Percentiles rank a stretch among this genome's conserved stretches.
Conservation (phyloP, 2,797 vertebrate genomes). For the Bovichtus diacanthus region DNA sequence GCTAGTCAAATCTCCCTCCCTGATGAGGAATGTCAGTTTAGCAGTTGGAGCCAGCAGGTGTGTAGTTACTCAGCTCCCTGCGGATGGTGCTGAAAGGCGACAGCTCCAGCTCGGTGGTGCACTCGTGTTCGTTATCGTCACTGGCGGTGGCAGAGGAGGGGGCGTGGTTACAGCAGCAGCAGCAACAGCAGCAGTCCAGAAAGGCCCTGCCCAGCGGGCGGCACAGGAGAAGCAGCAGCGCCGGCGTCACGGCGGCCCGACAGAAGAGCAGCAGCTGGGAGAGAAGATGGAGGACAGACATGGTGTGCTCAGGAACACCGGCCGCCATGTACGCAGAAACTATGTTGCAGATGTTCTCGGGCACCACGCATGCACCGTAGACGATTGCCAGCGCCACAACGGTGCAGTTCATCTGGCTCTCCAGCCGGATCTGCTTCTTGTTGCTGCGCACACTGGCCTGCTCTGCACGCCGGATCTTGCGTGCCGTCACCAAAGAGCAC, state of each 20-base stretch:
- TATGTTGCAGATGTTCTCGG: slow-evolving; percentile 98
- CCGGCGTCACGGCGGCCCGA: slow-evolving; percentile 94
- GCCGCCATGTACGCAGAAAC: slow-evolving; percentile 96
- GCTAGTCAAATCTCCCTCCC: slow-evolving; percentile 35
- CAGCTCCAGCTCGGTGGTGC: slow-evolving; percentile 97
- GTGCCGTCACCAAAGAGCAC: slow-evolving; percentile 94
- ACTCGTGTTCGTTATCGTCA: slow-evolving; percentile 97
- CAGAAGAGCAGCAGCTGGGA: slow-evolving; percentile 97
- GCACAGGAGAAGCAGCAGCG: slow-evolving; percentile 95
- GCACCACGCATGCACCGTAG: slow-evolving; percentile 96
- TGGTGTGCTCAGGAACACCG: slow-evolving; percentile 91
- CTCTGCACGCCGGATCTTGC: slow-evolving; percentile 93
- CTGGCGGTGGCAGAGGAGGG: slow-evolving; percentile 92
- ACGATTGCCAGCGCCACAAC: slow-evolving; percentile 97
- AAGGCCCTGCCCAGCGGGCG: slow-evolving; percentile 96
- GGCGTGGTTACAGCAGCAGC: slow-evolving; percentile 84
- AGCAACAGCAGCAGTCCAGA: slow-evolving; percentile 97
- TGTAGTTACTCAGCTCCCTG: slow-evolving; percentile 95
- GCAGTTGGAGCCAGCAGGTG: slow-evolving; percentile 95
- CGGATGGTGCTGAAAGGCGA: slow-evolving; percentile 98
- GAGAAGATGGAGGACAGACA: slow-evolving; percentile 95
- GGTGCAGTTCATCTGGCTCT: slow-evolving; percentile 99
- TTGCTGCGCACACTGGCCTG: slow-evolving; percentile 93
- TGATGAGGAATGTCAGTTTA: slow-evolving; percentile 70
- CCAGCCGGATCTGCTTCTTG: slow-evolving; percentile 96